Conservation (phyloP, 2,888 invertebrate genomes). For the Gymnoscelis rufifasciata region DNA sequence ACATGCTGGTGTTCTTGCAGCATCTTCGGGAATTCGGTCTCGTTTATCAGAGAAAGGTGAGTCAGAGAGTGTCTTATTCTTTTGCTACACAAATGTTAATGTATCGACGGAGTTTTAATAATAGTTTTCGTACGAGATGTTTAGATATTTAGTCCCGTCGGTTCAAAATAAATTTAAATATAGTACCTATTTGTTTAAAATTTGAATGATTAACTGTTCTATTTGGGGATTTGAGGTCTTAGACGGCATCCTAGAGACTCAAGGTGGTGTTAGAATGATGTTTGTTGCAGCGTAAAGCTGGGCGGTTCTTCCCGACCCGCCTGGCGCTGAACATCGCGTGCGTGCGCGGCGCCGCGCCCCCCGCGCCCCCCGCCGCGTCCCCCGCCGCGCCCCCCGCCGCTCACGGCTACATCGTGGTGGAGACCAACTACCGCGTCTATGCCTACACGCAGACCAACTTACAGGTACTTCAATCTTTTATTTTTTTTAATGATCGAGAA, state of each 20-base stretch:
- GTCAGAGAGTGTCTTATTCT: too few species aligned
- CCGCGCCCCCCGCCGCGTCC: background rate
- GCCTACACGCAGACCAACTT: conserved; percentile 96
- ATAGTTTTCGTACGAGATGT: too few species aligned
- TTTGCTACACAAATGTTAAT: too few species aligned
- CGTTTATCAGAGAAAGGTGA: conserved; percentile 97
- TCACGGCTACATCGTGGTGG: conserved; percentile 89
- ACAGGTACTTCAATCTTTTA: conserved; percentile 81
- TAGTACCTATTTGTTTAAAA: too few species aligned
- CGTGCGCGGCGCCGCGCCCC: conserved; percentile 57
- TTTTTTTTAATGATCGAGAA: too few species aligned
- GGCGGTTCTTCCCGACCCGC: conserved; percentile 96
- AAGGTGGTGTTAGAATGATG: too few species aligned
- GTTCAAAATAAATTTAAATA: too few species aligned
- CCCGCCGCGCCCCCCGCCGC: conserved; percentile 43
- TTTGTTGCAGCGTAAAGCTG: conserved; percentile 85
- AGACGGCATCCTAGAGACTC: too few species aligned
- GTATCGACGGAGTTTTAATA: too few species aligned
- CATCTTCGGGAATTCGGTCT: conserved; percentile 98
- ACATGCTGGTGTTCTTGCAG: conserved; percentile 93
- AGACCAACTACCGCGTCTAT: conserved; percentile 96
- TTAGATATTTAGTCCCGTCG: too few species aligned
- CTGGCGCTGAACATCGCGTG: conserved; percentile 91
- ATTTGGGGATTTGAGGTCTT: too few species aligned
- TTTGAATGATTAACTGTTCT: too few species aligned